Evolutionary conservation across 2,888 invertebrate genomes (phyloP), one percentile per base, ranked within the genome.

Genomic region (Odontothrips loti): DNA sequence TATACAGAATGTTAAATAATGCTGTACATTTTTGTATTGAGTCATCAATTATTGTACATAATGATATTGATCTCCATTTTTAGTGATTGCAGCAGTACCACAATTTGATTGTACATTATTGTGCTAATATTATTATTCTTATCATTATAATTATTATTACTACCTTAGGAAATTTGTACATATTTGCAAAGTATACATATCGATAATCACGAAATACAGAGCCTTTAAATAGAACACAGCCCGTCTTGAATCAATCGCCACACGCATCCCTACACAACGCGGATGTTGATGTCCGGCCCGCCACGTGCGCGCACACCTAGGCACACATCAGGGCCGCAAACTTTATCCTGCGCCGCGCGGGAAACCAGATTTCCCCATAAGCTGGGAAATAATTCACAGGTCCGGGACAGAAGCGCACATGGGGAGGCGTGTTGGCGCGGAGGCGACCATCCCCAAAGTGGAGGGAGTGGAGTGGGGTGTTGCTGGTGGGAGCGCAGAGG

Each of bases 151-250:
- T 58, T 75, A 23, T 75, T 27, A 75, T 43, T 43, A 75, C 12
- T 75, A 27, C 12, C 68, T 75, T 75, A 75, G 23, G 34, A 75
- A 75, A 75, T 75, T 75, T 75, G 68, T 75, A 75, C 68, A 75
- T 75, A 75, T 27, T 75, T 75, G 23, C 23, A 75, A 75, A 75
- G 68, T 75, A 75, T 75, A 75, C 68, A 75, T 75, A 75, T 75
- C 68, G 68, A 75, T 75, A 27, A 27, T 75, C 68, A 75, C 68
- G 68, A 75, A 75, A 75, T 75, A 75, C 68, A 75, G 27, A 75
- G 68, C 68, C 27, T 75, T 75, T 75, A 12, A 75, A 75, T 75
- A 75, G 68, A 75, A 75, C 23, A 75, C 68, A 20, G 0, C 34
- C 34, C 34, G 34, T 6, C 34, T 43, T 6, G 34, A 43, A 43